These are phyloP conservation scores for Conus canariensis DNA, from an alignment of 2,888 invertebrate genomes.

Conservation along the genomic window DNA sequence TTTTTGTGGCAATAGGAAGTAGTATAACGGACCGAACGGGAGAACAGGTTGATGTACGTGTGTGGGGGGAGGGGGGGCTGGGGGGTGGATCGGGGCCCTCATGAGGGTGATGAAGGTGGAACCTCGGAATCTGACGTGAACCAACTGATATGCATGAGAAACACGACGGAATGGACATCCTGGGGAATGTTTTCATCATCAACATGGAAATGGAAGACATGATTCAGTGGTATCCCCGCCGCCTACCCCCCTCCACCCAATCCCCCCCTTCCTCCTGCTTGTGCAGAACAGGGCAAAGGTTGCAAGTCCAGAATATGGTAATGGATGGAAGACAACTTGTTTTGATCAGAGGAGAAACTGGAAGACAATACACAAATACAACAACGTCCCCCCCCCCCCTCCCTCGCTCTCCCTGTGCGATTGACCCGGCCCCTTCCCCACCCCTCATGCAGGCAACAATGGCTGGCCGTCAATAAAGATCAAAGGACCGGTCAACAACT, in stretches of 20 bases:
- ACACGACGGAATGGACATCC: not conserved
- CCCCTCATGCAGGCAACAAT: no score
- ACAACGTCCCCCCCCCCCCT: not conserved
- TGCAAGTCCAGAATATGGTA: not conserved
- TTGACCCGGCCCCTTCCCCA: no score
- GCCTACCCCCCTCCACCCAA: not conserved
- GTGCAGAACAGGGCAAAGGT: not conserved
- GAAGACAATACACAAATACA: not conserved
- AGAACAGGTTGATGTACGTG: no score
- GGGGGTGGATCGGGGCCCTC: not conserved
- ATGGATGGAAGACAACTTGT: not conserved
- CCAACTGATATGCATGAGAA: not conserved
- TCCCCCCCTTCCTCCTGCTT: not conserved
- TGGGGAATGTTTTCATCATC: constrained; percentile 10
- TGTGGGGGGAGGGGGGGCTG: not conserved
- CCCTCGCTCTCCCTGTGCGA: not conserved
- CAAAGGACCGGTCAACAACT: not conserved
- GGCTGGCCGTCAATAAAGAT: no score
- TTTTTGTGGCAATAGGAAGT: not conserved
- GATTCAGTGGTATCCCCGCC: not conserved
- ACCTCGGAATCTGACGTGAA: not conserved
- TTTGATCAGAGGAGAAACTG: not conserved
- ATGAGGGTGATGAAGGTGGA: not conserved
- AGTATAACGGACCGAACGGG: no score
- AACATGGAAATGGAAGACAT: not conserved